Evolutionary conservation across 2,113 vertebrate genomes (phyloP), one percentile per base, ranked within the genome.

Genomic region (Actinemys pallida): DNA sequence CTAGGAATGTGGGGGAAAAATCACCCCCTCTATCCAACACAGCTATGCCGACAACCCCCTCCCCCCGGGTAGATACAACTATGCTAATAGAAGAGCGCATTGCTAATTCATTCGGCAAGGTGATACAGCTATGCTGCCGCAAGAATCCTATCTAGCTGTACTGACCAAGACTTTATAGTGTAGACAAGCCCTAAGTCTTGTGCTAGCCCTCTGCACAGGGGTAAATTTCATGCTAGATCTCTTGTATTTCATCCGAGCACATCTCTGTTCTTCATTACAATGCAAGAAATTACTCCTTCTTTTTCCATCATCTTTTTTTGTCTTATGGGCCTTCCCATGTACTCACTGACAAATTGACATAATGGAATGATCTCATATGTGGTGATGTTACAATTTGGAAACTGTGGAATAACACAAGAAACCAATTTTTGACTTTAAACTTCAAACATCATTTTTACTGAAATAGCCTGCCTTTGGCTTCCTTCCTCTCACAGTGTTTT

Each of bases 331-430:
- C 20, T 24, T 56, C 25, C 8, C 17, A 53, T 42, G 14, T 59
- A 72, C 54, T 62, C 84, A 24, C 5, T 35, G 42, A 54, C 52
- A 19, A 65, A 50, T 53, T 65, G 52, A 57, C 82, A 57, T 19
- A 35, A 42, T 3, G 20, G 50, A 42, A 14, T 54, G 52, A 65
- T 85, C 90, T 93, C 80, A 29, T 7, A 13, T 79, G 83, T 75
- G 79, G 19, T 80, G 95, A 89, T 29, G 80, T 83, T 83, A 49
- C 4, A 27, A 88, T 81, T 90, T 90, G 93, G 94, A 97, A 87
- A 62, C 81, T 80, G 12, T 53, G 49, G 84, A 94, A 89, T 90
- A 94, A 93, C 92, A 95, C 31, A 76, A 95, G 84, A 96, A 97
- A 96, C 17, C 87, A 91, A 53, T 93, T 97, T 93, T 94, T 47